These are phyloP conservation scores for Perognathus longimembris DNA, from an alignment of 2,113 vertebrate genomes.

Conservation along the genomic window DNA sequence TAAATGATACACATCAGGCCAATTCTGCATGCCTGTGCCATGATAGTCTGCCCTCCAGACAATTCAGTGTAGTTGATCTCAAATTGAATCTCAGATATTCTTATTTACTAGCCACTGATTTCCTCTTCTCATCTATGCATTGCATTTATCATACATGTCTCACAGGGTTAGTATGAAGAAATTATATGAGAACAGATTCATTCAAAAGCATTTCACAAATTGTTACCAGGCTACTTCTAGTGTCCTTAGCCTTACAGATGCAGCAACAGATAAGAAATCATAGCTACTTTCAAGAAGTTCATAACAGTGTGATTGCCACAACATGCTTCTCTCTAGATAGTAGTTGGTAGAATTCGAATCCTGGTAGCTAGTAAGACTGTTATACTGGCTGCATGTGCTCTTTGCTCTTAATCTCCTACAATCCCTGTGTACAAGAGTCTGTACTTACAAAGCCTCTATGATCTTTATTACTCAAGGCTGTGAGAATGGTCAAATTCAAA, in stretches of 20 bases:
- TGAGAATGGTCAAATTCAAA: background rate
- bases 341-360: background rate
- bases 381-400: background rate
- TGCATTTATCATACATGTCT: background rate
- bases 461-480: conserved; percentile 27
- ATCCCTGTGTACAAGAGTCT: background rate
- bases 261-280: background rate
- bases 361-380: background rate
- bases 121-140: conserved; percentile 13
- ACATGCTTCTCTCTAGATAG: background rate
- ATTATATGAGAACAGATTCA: background rate
- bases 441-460: background rate
- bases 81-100: background rate
- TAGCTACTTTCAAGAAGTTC: background rate
- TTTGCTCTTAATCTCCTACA: background rate
- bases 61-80: background rate
- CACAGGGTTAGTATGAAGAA: background rate
- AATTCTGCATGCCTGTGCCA: background rate
- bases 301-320: background rate
- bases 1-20: background rate
- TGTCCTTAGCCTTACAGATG: background rate
- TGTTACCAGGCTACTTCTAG: background rate
- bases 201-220: background rate
- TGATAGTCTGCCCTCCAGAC: background rate
- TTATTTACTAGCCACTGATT: background rate